Base-by-base conservation (phyloP, 2,797 vertebrate species). In the Pangasius mekongensis region DNA sequence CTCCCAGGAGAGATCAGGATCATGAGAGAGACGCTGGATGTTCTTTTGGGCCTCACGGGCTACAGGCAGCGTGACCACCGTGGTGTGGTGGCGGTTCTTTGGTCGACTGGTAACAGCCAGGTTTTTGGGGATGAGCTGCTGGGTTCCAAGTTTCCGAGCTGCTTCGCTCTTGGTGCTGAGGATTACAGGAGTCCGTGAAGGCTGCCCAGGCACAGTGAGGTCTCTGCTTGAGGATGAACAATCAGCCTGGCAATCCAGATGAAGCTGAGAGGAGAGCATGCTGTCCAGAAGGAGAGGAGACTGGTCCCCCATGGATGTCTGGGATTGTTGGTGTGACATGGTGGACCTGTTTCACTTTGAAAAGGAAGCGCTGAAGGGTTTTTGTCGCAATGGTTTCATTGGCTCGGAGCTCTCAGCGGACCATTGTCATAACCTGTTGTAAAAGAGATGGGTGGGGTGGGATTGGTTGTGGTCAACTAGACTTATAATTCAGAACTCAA, bases 51-150 rank as follows among this genome's bases (percentile, higher is more conserved):
- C 74, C 91, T 95, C 95, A 56, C 93, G 93, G 49, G 91, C 91
- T 64, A 96, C 54, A 0, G 96, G 96, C 36, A 95, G 84, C 0
- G 95, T 94, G 0, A 96, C 96, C 52, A 96, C 97, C 0, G 96
- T 96, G 91, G 97, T 98, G 95, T 98, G 98, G 91, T 96, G 95
- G 7, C 97, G 95, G 52, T 90, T 67, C 91, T 96, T 98, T 6
- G 95, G 90, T 43, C 95, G 97, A 91, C 95, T 95, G 56, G 89
- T 80, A 71, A 93, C 87, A 0, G 97, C 98, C 93, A 99, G 83
- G 92, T 92, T 95, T 81, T 93, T 97, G 49, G 98, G 98, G 86
- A 99, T 99, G 77, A 99, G 93, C 95, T 99, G 98, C 36, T 96
- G 94, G 0, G 95, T 97, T 20, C 98, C 97, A 69, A 95, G 84